phyloP scores from a whole-genome alignment of 1,140 invertebrate species.

The Oncopeltus fasciatus region DNA sequence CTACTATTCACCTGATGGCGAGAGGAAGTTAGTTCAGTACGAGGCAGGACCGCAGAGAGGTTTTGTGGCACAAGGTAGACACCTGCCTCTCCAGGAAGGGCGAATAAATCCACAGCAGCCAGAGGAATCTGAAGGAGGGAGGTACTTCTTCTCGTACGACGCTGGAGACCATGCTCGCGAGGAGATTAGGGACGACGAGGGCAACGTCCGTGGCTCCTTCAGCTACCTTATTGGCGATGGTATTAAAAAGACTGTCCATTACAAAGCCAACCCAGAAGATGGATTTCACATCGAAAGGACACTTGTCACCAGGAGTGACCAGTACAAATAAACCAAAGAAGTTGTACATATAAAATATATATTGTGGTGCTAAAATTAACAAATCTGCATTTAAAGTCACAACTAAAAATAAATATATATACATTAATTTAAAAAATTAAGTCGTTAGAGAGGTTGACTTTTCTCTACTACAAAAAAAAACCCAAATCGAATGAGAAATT shows the following conservation, averaged over 20 bases:
- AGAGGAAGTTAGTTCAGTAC: slow-evolving; percentile 22
- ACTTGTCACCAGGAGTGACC: neutral
- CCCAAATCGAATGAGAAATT: too few relatives aligned
- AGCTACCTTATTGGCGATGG: slow-evolving; percentile 23
- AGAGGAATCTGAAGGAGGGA: slow-evolving; percentile 15
- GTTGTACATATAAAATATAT: too few relatives aligned
- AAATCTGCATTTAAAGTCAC: too few relatives aligned
- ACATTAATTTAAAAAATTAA: too few relatives aligned
- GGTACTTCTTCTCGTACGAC: slow-evolving; percentile 25
- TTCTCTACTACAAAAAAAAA: too few relatives aligned
- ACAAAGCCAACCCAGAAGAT: slow-evolving; percentile 21
- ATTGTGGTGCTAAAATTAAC: too few relatives aligned
- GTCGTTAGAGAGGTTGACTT: too few relatives aligned
- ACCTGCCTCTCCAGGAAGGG: neutral
- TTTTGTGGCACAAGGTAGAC: slow-evolving; percentile 20
- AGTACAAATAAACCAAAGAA: too few relatives aligned
- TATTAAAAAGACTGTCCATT: slow-evolving; percentile 20
- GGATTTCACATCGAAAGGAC: slow-evolving; percentile 24
- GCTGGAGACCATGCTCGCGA: slow-evolving; percentile 23
- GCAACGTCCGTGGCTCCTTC: slow-evolving; percentile 25
- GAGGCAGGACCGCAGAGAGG: slow-evolving; percentile 22
- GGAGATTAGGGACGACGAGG: slow-evolving; percentile 24
- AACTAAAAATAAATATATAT: too few relatives aligned
- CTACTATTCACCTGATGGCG: slow-evolving; percentile 21
- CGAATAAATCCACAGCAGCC: neutral